Evolutionary conservation across 1,140 invertebrate genomes (phyloP).

Genomic region (Drosophila biarmipes): DNA sequence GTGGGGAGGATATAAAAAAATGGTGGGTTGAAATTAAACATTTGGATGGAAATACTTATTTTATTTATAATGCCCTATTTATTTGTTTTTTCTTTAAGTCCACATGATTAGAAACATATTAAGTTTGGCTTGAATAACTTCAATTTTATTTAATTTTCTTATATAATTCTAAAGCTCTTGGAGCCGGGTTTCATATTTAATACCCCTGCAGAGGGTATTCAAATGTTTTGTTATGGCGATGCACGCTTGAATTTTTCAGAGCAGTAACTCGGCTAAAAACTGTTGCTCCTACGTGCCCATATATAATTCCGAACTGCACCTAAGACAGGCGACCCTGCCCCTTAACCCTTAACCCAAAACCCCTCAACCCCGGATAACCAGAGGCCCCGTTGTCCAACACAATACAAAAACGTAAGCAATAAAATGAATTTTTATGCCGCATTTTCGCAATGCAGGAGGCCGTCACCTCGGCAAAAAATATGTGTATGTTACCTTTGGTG

Average conservation of each 20-base stretch:
- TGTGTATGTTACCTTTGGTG: constrained; percentile 61
- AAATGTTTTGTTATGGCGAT: background rate
- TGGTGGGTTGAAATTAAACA: no score
- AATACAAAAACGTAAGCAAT: constrained; percentile 72
- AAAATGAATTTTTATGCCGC: constrained; percentile 81
- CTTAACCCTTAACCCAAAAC: background rate
- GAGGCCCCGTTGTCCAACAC: constrained; percentile 4
- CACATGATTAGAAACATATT: no score
- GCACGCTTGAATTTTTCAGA: constrained; percentile 4
- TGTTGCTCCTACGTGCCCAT: constrained; percentile 17
- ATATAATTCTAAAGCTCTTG: background rate
- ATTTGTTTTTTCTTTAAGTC: no score
- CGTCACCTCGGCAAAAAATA: constrained; percentile 40
- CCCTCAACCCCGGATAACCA: background rate
- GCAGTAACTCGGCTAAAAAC: constrained; percentile 15
- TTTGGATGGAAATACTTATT: no score
- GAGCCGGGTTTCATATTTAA: background rate
- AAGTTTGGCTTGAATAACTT: background rate
- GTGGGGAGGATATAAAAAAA: no score
- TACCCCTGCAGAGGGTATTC: background rate
- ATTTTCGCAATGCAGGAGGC: constrained; percentile 69
- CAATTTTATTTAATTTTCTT: background rate
- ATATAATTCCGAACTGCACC: constrained; percentile 18
- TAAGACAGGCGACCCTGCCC: constrained; percentile 12
- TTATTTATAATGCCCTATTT: no score